Evolutionary conservation across 2,113 vertebrate genomes (phyloP).

Genomic region (Centropus unirufus): DNA sequence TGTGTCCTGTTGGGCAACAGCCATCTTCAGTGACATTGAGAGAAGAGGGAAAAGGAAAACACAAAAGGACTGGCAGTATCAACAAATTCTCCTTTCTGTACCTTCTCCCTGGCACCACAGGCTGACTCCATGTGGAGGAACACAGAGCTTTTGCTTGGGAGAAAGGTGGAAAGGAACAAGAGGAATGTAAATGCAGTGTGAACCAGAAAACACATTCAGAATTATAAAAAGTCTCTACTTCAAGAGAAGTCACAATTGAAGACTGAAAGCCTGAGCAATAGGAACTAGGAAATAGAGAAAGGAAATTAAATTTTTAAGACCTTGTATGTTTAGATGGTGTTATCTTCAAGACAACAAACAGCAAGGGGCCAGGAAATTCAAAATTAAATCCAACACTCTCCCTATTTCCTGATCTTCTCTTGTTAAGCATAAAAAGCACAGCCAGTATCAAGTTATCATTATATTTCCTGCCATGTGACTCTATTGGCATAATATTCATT

Average conservation of each 20-base stretch:
- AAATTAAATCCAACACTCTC: slow-evolving; percentile 54
- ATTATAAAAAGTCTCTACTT: slow-evolving; percentile 1
- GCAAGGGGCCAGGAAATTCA: slow-evolving; percentile 43
- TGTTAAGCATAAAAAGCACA: slow-evolving; percentile 45
- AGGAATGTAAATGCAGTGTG: not conserved
- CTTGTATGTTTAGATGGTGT: slow-evolving; percentile 25
- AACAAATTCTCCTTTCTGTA: not conserved
- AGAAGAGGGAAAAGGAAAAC: not conserved
- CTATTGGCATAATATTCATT: not conserved
- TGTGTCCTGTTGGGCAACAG: not conserved
- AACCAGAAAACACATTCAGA: slow-evolving; percentile 22
- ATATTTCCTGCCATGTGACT: slow-evolving; percentile 24
- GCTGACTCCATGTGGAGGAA: not conserved
- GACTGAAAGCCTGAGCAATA: not conserved
- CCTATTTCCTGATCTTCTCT: slow-evolving; percentile 66
- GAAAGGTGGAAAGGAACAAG: slow-evolving; percentile 14
- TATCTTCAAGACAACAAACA: slow-evolving; percentile 62
- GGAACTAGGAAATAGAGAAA: slow-evolving; percentile 53
- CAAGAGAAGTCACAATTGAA: not conserved
- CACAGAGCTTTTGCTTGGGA: not conserved
- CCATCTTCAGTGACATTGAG: not conserved
- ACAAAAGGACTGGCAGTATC: not conserved
- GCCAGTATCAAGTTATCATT: slow-evolving; percentile 31
- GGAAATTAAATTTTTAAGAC: slow-evolving; percentile 64
- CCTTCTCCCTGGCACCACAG: not conserved